Base-by-base conservation (phyloP, 2,113 vertebrate genomes). In the Clarias gariepinus region DNA sequence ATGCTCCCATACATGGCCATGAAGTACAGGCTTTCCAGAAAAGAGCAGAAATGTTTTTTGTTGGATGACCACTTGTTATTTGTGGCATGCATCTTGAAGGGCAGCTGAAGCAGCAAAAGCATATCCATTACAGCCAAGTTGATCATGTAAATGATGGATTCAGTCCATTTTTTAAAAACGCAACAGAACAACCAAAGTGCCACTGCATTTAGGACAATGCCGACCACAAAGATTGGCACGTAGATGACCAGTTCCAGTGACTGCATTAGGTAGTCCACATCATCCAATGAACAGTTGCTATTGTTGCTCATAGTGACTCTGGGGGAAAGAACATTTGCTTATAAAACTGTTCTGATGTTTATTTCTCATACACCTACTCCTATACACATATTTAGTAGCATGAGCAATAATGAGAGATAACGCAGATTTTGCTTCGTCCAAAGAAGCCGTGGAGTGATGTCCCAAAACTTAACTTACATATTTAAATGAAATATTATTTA, bases 141-240 rank as follows among this genome's bases (percentile, higher is more conserved):
- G 89, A 96, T 96, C 96, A 98, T 97, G 92, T 96, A 98, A 90
- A 97, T 96, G 0, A 93, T 95, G 8, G 96, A 95, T 90, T 95
- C 96, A 0, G 91, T 95, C 85, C 95, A 95, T 91, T 95, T 96
- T 57, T 88, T 94, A 87, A 97, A 93, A 78, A 94, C 89, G 83
- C 85, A 0, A 47, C 94, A 94, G 90, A 98, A 97, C 63, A 96
- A 90, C 0, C 2, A 16, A 84, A 99, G 94, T 2, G 97, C 97
- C 1, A 88, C 28, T 5, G 78, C 0, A 3, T 98, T 99, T 53
- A 97, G 94, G 19, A 94, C 0, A 5, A 97, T 71, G 28, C 98
- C 98, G 0, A 95, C 4, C 63, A 96, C 16, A 86, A 97, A 96
- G 78, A 94, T 96, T 41, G 98, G 98, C 18, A 97, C 90, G 86